Evolutionary conservation across 1,140 invertebrate species (phyloP).

Genomic region (Papilio glaucus): DNA sequence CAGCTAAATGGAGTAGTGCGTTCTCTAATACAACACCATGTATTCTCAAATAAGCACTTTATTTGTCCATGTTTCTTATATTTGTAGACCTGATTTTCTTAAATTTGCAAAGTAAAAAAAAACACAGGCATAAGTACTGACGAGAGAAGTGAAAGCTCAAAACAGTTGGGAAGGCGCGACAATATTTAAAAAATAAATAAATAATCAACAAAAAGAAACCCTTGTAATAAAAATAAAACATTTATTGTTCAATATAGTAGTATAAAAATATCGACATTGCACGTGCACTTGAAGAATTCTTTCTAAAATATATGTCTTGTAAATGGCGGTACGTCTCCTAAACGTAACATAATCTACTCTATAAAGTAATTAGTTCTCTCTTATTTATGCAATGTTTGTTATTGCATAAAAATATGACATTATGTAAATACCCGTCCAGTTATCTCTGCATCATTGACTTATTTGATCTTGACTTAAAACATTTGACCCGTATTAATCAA

Average conservation of each 20-base stretch:
- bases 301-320: no score
- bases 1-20: neutral
- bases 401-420: neutral
- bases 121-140: neutral
- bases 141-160: no score
- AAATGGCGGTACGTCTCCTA: neutral
- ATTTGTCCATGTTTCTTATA: neutral
- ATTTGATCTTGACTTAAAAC: conserved; percentile 18
- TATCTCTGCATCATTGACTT: neutral
- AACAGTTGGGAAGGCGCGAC: no score
- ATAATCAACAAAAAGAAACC: no score
- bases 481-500: conserved; percentile 19
- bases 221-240: neutral
- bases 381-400: neutral
- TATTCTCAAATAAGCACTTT: neutral
- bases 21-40: neutral
- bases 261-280: no score
- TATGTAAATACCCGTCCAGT: neutral
- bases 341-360: no score
- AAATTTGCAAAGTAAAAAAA: neutral
- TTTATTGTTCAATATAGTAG: neutral
- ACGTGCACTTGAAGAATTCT: no score
- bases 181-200: no score
- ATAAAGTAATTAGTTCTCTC: neutral
- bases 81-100: neutral